Base-by-base conservation (phyloP, 2,797 vertebrate species). In the Notoglanidium macrostoma region DNA sequence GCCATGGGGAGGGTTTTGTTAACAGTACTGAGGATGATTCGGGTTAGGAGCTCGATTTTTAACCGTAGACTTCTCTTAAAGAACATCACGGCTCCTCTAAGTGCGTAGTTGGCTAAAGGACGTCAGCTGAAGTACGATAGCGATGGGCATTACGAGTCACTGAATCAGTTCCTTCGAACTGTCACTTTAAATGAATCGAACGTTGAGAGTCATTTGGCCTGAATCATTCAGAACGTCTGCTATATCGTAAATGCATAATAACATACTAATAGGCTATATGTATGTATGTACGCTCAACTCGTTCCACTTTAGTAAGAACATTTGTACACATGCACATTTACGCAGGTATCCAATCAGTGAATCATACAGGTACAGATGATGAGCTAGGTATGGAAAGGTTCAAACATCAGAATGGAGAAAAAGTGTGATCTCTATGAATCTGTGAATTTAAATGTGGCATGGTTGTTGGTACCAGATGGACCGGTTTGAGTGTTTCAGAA, bases 91-190 rank as follows among this genome's bases (percentile, higher is more conserved):
- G 87, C 85, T 83, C 83, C 17, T 85, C 0, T 12, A 76, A 89
- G 85, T 90, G 90, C 90, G 90, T 77, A 89, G 83, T 89, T 86
- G 61, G 46, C 19, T 68, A 61, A 55, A 88, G 84, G 85, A 90
- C 90, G 85, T 65, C 85, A 86, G 32, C 68, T 82, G 7, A 35
- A 77, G 74, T 70, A 83, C 46, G 76, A 19, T 1, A 83, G 44
- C 65, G 49, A 9, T 26, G 68, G 51, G 40, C 19, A 59, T 73
- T 0, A 59, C 84, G 84, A 85, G 84, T 77, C 84, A 65, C 44
- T 77, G 72, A 77, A 10, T 49, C 73, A 21, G 14, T 35, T 77
- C 72, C 9, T 49, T 74, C 57, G 57, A 63, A 14, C 40, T 21
- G 19, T 8, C 26, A 44, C 19, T 57, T 51, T 68, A 51, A 84